Evolutionary conservation across 2,888 invertebrate genomes (phyloP).

Genomic region (Crocallis elinguaria): DNA sequence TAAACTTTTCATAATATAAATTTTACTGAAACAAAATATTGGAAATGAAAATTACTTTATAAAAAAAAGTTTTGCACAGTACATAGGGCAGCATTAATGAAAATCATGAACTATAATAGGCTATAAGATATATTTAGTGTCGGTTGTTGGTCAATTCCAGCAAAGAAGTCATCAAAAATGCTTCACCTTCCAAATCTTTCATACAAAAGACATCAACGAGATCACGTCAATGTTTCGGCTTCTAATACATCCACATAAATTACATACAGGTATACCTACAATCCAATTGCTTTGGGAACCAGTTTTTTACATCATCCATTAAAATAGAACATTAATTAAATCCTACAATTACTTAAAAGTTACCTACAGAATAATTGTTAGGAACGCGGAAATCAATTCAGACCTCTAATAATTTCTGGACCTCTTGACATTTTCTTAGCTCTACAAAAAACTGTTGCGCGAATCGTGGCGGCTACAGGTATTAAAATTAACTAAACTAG

Average conservation of each 20-base stretch:
- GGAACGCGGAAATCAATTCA: conserved; percentile 18
- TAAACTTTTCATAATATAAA: too few relatives aligned
- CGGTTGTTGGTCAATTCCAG: too few relatives aligned
- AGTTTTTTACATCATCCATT: neutral
- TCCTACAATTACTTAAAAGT: conserved; percentile 10
- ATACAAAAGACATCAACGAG: too few relatives aligned
- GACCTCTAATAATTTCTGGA: conserved; percentile 6
- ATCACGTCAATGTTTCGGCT: too few relatives aligned
- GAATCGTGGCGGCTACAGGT: neutral
- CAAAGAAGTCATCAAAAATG: neutral
- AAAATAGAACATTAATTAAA: conserved; percentile 1
- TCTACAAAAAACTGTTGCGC: conserved; percentile 22
- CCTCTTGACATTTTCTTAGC: conserved; percentile 22
- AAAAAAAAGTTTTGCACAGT: too few relatives aligned
- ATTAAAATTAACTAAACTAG: conserved; percentile 20
- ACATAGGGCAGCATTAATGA: too few relatives aligned
- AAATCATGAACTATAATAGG: too few relatives aligned
- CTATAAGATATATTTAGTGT: too few relatives aligned
- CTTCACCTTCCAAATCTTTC: neutral
- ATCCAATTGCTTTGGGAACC: neutral
- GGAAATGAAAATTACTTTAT: too few relatives aligned
- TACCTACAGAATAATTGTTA: conserved; percentile 13
- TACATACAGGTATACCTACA: neutral
- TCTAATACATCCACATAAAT: too few relatives aligned
- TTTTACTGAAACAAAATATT: too few relatives aligned